phyloP scores from a whole-genome alignment of 2,113 vertebrate species.

The Ictidomys tridecemlineatus region DNA sequence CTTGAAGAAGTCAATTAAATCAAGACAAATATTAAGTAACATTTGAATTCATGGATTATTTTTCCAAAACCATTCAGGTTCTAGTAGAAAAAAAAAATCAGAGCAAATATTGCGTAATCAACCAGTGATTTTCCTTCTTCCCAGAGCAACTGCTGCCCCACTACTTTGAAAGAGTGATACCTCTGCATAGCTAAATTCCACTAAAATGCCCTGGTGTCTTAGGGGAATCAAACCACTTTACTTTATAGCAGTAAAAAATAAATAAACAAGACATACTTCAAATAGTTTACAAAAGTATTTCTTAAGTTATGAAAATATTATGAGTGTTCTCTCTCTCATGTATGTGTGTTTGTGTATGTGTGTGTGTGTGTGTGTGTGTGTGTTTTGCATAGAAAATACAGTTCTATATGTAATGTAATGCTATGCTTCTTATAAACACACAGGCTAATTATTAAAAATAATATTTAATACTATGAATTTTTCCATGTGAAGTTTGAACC shows the following conservation, averaged over 20 bases:
- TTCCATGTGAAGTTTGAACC: not conserved
- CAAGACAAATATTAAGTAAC: not conserved
- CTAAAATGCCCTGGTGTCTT: not conserved
- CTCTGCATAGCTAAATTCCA: not conserved
- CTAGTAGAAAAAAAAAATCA: not conserved
- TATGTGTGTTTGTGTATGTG: not conserved
- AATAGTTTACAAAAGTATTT: not conserved
- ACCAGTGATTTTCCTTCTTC: not conserved
- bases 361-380: not conserved
- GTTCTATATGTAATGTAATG: not conserved
- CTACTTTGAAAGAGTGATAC: not conserved
- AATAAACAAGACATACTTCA: not conserved
- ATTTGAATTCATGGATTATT: conserved; percentile 15
- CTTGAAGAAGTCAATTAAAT: not conserved
- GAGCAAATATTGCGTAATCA: not conserved
- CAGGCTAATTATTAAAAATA: not conserved
- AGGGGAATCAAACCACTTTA: not conserved
- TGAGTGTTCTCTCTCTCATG: not conserved
- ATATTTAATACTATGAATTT: not conserved
- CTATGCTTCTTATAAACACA: not conserved
- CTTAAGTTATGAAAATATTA: not conserved
- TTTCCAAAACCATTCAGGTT: not conserved
- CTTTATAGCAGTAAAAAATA: not conserved
- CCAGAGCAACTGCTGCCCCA: not conserved
- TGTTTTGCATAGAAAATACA: not conserved